Evolutionary conservation across 2,888 invertebrate species (phyloP), one percentile per base, ranked within the genome.

Genomic region (Diarsia rubi): DNA sequence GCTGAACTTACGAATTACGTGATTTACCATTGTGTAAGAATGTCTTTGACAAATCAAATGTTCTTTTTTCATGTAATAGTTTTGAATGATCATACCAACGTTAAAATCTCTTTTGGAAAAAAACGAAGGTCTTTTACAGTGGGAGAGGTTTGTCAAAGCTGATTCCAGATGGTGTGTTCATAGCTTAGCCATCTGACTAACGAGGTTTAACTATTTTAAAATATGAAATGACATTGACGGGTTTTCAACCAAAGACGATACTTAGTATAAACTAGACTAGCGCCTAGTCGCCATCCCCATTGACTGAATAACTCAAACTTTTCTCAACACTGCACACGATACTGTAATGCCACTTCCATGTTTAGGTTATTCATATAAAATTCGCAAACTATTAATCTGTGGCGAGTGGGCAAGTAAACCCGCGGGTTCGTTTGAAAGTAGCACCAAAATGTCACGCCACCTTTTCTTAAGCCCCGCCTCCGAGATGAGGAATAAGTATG

Each of bases 1-100:
- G 9, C 3, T 44, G 3, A 65, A 69, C n/a, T 69, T 64, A 12
- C 37, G 65, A 75, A 78, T 69, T 27, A 68, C 24, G 21, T 49
- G 31, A 21, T 24, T 49, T 75, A 16, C 16, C 21, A 3, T n/a
- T 47, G 19, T 63, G 16, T 31, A 24, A 52, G 19, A 49, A 45
- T 27, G 21, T 31, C n/a, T 64, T 6, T 52, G 0, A 69, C n/a
- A 69, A 44, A 31, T 31, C 5, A 52, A 52, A 52, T 42, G n/a
- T 16, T 49, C 37, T 67, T 57, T 44, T n/a, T 42, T 8, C 6
- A 2, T 21, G 27, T 9, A 2, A 9, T n/a, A 16, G 42, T 21
- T 0, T 62, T n/a, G 14, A 62, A 42, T 3, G 14, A 62, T n/a
- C n/a, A n/a, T 14, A 37, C 14, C 14, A n/a, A n/a, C 42, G 3